Base-by-base conservation (phyloP, 1,140 invertebrate species). In the Andricus grossulariae region DNA sequence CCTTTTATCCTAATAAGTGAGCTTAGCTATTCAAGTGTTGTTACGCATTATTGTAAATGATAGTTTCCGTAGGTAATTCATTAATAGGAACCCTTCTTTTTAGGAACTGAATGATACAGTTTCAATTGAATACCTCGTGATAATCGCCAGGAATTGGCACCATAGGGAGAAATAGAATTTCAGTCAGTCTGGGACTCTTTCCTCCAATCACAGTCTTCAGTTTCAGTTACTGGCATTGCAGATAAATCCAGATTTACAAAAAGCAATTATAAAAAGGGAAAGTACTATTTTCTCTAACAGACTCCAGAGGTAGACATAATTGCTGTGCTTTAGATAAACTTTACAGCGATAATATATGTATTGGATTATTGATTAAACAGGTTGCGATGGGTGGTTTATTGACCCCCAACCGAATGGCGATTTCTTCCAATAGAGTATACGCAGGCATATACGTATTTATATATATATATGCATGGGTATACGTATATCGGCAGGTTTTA, bases 51-150 rank as follows among this genome's bases (percentile, higher is more conserved):
- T 18, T n/a, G n/a, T n/a, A n/a, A n/a, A n/a, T n/a, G 10, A 57
- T 16, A 7, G 19, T 60, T 21, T 57, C 18, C 1, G 21, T 60
- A 60, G 55, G 19, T 60, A 60, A 60, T 25, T 57, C 13, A 8
- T 60, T 57, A 10, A 25, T 19, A 25, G n/a, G n/a, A n/a, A n/a
- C n/a, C n/a, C 32, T 25, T 7, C 32, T 21, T 25, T 60, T 60
- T 60, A 7, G 19, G 32, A 60, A 25, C 19, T 60, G 55, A 19
- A 19, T 32, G 21, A 52, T n/a, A 52, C 55, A 60, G 55, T 60
- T 60, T 60, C 32, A 12, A 60, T 12, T 12, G 13, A 60, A 60
- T 60, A 60, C 55, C 55, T 60, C 55, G 55, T 60, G 55, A 60
- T 60, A 60, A 60, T 25, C 8, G 8, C 55, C 55, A 60, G 55